Evolutionary conservation across 2,113 vertebrate genomes (phyloP).

Genomic region (Vicugna pacos): DNA sequence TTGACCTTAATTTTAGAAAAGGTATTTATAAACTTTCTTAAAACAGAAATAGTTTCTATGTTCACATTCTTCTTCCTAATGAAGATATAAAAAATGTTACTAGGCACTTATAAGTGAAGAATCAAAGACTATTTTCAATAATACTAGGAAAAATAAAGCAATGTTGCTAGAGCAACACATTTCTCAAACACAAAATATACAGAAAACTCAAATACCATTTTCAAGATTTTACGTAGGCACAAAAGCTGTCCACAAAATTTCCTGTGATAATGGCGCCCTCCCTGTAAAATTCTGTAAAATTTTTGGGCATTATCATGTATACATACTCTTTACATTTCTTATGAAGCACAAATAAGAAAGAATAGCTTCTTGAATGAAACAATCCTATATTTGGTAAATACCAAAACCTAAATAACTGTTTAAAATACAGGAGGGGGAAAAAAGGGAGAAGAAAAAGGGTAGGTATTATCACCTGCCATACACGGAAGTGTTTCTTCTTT

Average conservation of each 20-base stretch:
- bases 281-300: neutral
- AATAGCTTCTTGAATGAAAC: conserved; percentile 9
- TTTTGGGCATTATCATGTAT: neutral
- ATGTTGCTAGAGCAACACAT: neutral
- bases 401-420: neutral
- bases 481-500: neutral
- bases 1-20: conserved; percentile 54
- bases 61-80: conserved; percentile 36
- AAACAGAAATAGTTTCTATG: conserved; percentile 24
- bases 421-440: neutral
- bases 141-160: conserved; percentile 19
- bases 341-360: conserved; percentile 5
- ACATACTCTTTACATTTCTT: neutral
- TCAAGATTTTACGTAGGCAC: neutral
- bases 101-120: conserved; percentile 46
- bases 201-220: neutral
- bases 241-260: neutral
- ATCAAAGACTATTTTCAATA: conserved; percentile 52
- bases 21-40: conserved; percentile 37
- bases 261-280: neutral
- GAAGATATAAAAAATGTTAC: conserved; percentile 51
- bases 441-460: neutral
- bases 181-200: neutral
- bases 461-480: neutral
- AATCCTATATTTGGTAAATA: neutral